Conservation (phyloP, 2,888 invertebrate genomes). For the Caenorhabditis becei region DNA sequence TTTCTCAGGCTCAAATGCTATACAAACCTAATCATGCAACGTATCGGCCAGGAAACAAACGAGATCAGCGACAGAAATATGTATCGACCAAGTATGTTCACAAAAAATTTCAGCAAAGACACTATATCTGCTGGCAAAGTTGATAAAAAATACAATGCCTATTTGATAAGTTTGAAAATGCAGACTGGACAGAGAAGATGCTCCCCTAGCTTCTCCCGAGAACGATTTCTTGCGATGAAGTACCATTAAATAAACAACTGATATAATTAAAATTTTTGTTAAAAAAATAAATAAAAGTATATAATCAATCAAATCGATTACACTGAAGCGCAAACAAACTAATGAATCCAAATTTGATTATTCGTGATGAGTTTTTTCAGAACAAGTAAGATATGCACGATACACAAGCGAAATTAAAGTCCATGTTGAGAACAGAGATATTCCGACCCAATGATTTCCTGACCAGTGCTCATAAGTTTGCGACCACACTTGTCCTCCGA, state of each 20-base stretch:
- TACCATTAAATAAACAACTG: too few species aligned
- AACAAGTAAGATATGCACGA: neutral
- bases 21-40: conserved; percentile 24
- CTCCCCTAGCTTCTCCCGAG: conserved; percentile 40
- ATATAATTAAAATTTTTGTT: too few species aligned
- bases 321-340: too few species aligned
- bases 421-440: conserved; percentile 80
- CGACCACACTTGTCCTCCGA: conserved; percentile 80
- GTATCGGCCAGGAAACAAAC: conserved; percentile 2
- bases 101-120: too few species aligned
- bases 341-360: neutral
- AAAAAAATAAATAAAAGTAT: too few species aligned
- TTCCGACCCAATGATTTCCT: conserved; percentile 80
- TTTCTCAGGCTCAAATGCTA: conserved; percentile 50
- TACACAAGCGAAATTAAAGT: conserved; percentile 48
- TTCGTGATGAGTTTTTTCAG: neutral
- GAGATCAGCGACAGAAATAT: too few species aligned
- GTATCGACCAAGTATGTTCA: too few species aligned
- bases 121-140: too few species aligned
- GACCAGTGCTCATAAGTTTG: conserved; percentile 78
- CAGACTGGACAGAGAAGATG: conserved; percentile 23
- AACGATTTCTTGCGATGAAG: conserved; percentile 29
- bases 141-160: too few species aligned
- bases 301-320: too few species aligned
- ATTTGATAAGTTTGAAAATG: too few species aligned